phyloP scores from a whole-genome alignment of 2,797 vertebrate species.

The Sebastes matsubarae region DNA sequence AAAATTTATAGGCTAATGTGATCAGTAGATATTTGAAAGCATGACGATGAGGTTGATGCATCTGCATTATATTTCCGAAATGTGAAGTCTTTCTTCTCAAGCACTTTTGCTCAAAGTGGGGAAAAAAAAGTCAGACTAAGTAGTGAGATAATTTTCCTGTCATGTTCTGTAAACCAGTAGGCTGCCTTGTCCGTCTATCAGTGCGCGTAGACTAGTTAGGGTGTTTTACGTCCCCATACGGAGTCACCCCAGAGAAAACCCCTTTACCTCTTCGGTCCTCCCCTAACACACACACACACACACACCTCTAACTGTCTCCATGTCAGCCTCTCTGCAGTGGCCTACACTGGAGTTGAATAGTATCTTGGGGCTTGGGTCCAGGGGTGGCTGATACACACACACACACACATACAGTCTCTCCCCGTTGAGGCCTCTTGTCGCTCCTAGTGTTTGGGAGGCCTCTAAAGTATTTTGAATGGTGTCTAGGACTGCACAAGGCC shows the following conservation, averaged over 20 bases:
- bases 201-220: constrained; percentile 56
- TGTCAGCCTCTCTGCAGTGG: constrained; percentile 33
- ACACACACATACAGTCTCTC: constrained; percentile 25
- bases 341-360: constrained; percentile 32
- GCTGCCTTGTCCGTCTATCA: constrained; percentile 65
- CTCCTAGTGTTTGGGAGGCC: constrained; percentile 63
- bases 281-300: neutral
- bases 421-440: constrained; percentile 69
- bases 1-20: constrained; percentile 72
- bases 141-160: constrained; percentile 63
- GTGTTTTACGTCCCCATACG: constrained; percentile 45
- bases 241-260: constrained; percentile 36
- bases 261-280: neutral
- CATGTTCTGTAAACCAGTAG: constrained; percentile 68
- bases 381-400: constrained; percentile 35
- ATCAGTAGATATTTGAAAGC: constrained; percentile 75
- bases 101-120: constrained; percentile 48
- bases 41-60: constrained; percentile 69
- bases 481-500: constrained; percentile 59
- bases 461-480: constrained; percentile 61
- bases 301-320: constrained; percentile 22
- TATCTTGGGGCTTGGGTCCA: constrained; percentile 45
- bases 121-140: constrained; percentile 41
- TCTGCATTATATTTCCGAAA: constrained; percentile 73
- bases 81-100: constrained; percentile 74